Evolutionary conservation across 2,888 invertebrate genomes (phyloP).

Genomic region (Acleris cristana): DNA sequence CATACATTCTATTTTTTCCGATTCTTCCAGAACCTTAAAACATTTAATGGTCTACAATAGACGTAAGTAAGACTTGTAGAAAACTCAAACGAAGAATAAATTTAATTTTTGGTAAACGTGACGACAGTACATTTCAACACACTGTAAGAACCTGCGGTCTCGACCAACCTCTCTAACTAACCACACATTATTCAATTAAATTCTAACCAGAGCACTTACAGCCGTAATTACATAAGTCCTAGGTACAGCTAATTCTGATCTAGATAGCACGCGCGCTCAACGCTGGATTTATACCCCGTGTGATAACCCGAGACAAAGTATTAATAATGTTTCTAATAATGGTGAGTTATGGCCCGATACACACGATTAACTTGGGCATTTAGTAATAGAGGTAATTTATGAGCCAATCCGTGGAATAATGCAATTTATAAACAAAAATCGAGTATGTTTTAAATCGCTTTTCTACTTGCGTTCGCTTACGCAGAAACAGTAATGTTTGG

Average conservation of each 20-base stretch:
- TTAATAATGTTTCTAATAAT: conserved; percentile 41
- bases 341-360: conserved; percentile 27
- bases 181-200: conserved; percentile 23
- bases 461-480: no score
- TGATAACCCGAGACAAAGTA: conserved; percentile 53
- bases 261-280: conserved; percentile 57
- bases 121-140: no score
- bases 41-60: no score
- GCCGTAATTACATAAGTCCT: conserved; percentile 57
- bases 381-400: conserved; percentile 7
- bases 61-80: no score
- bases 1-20: no score
- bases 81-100: no score
- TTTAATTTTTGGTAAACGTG: no score
- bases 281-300: conserved; percentile 58
- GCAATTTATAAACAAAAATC: not conserved
- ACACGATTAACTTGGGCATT: conserved; percentile 22
- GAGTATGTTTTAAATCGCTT: not conserved
- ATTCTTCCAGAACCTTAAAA: no score
- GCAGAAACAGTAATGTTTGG: no score
- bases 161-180: not conserved
- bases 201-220: not conserved
- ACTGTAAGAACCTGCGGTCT: not conserved
- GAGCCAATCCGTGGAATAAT: not conserved
- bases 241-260: conserved; percentile 65